Evolutionary conservation across 64 coral and sea anemone species (phyloP).

Genomic region (Montipora capricornis): DNA sequence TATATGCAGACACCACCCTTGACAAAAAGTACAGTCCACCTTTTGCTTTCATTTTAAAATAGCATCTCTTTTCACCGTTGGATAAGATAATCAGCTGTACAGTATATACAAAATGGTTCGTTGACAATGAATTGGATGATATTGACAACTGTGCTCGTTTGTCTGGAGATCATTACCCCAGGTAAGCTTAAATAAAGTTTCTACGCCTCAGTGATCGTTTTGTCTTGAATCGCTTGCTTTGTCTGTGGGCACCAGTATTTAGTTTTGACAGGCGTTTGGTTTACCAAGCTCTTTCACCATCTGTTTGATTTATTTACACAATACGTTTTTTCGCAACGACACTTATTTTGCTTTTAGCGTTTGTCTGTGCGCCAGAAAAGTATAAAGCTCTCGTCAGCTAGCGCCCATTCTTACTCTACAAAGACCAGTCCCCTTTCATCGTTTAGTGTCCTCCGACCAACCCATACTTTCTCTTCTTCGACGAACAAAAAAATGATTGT

Average conservation of each 20-base stretch:
- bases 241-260: not conserved
- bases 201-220: not conserved
- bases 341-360: no score
- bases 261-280: not conserved
- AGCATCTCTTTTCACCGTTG: not conserved
- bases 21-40: not conserved
- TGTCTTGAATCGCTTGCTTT: not conserved
- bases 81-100: not conserved
- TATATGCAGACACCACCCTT: no score
- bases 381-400: no score
- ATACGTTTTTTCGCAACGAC: no score
- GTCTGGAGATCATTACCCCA: not conserved
- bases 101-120: not conserved
- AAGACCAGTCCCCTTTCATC: no score
- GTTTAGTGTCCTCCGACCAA: no score
- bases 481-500: no score
- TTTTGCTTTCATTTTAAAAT: not conserved
- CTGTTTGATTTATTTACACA: no score
- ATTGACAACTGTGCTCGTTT: not conserved
- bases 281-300: no score
- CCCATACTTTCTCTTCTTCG: no score
- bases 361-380: no score
- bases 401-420: no score
- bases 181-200: conserved; percentile 19
- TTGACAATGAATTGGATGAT: conserved; percentile 17